A percentile compares a stretch with the other conserved stretches of the same genome.
Conservation (phyloP, 2,888 invertebrate genomes). For the Sesia bembeciformis region DNA sequence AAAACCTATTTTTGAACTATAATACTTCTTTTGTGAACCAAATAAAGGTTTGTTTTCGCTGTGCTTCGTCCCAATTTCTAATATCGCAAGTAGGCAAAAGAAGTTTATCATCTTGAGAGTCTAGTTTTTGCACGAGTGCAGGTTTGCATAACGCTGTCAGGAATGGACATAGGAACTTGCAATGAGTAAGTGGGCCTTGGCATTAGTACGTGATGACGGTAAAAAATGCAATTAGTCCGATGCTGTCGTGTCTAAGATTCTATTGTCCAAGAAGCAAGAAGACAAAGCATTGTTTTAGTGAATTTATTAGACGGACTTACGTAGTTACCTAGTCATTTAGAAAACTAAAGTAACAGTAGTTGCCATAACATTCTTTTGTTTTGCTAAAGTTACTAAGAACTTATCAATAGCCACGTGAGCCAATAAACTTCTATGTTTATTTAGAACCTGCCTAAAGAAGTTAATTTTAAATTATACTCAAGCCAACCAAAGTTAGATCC, state of each 20-base stretch:
- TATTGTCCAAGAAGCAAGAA: constrained; percentile 61
- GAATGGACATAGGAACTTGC: constrained; percentile 61
- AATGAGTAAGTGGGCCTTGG: constrained; percentile 70
- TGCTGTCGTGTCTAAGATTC: constrained; percentile 50
- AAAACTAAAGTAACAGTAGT: no score
- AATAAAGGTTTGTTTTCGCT: constrained; percentile 44
- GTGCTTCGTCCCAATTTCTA: constrained; percentile 30
- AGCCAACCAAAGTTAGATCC: constrained; percentile 6
- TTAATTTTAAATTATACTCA: constrained; percentile 4
- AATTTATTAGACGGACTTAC: constrained; percentile 36
- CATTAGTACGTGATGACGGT: constrained; percentile 56
- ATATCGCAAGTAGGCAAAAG: constrained; percentile 31
- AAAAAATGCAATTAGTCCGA: constrained; percentile 67
- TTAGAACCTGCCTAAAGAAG: no score
- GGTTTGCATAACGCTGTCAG: constrained; percentile 54
- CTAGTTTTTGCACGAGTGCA: constrained; percentile 52
- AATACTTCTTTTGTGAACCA: constrained; percentile 22
- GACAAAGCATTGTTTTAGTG: constrained; percentile 61
- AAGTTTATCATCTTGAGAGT: constrained; percentile 46
- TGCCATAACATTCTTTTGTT: no score
- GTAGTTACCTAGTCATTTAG: no score
- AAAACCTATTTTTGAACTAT: constrained; percentile 18
- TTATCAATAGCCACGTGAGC: no score
- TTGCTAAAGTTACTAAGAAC: no score
- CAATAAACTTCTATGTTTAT: no score